Base-by-base conservation (phyloP, 1,140 invertebrate species). In the Lineus longissimus region DNA sequence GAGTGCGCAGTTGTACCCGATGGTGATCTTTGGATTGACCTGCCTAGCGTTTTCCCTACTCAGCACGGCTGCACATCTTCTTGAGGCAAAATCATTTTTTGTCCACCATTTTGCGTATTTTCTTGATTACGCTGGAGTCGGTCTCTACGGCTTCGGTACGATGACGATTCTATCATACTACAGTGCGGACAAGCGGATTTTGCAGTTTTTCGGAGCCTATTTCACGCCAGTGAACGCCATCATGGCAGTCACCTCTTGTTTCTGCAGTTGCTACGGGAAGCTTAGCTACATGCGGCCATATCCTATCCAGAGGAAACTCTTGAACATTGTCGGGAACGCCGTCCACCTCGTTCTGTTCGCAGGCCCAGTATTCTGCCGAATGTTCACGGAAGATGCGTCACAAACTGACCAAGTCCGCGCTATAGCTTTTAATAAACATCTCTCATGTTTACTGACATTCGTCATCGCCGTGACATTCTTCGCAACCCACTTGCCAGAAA, bases 401-500 rank as follows among this genome's bases (percentile, higher is more conserved):
- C 17, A 45, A 2, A 63, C 70, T 7, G 9, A 13, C 30, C 19
- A 30, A n/a, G 15, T 72, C 51, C 58, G 64, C 6, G 33, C 73
- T 1, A 29, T 57, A 0, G 70, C 69, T 7, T 55, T 78, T 0
- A 67, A 70, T 31, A 70, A 72, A 58, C 47, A 75, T 17, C 65
- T 64, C 2, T 1, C 69, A 11, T 62, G 64, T n/a, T 63, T 63
- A 41, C 27, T 75, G 9, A 45, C 71, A 0, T 70, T 74, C 55
- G 33, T 59, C 41, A 27, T 70, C 0, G 66, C 69, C 51, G 74
- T 70, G 1, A 72, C 82, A 25, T 75, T 80, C 60, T 84, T 83
- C 65, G 72, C 73, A 0, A 75, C 76, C 15, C 80, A 82, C 65
- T 43, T 80, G 30, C 83, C 83, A 2, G 82, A 84, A 62, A 69